Conservation (phyloP, 2,113 vertebrate genomes). For the Mastomys coucha region DNA sequence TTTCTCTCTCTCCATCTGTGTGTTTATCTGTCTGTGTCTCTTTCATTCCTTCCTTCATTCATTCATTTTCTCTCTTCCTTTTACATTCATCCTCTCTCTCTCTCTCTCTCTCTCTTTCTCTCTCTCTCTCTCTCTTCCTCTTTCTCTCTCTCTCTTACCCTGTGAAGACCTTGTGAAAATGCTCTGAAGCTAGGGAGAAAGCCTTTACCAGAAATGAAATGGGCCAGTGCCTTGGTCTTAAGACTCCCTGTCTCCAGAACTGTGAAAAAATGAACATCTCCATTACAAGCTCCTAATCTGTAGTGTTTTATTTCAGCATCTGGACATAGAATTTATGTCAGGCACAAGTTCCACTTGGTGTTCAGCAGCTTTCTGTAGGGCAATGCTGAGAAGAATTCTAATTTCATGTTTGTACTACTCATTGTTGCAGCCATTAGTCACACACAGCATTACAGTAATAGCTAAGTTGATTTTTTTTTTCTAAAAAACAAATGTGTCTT, state of each 20-base stretch:
- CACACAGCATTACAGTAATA: not conserved
- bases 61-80: no score
- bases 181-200: not conserved
- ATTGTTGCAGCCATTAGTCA: no score
- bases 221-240: not conserved
- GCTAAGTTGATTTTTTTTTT: not conserved
- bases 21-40: no score
- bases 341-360: not conserved
- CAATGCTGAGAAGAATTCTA: not conserved
- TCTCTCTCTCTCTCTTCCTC: accelerated
- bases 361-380: not conserved
- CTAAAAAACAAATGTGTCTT: no score
- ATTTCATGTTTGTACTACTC: not conserved
- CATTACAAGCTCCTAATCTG: not conserved
- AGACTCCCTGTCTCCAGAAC: not conserved
- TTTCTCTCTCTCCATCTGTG: no score
- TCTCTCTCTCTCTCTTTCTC: not conserved
- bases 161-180: not conserved
- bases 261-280: not conserved
- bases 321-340: not conserved
- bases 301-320: not conserved
- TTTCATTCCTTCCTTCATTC: no score
- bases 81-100: no score
- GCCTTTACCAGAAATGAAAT: not conserved
- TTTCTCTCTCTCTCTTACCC: not conserved